These are phyloP conservation scores for Meandrina meandrites DNA, from an alignment of 92 coral and sea anemone species.

Conservation along the genomic window DNA sequence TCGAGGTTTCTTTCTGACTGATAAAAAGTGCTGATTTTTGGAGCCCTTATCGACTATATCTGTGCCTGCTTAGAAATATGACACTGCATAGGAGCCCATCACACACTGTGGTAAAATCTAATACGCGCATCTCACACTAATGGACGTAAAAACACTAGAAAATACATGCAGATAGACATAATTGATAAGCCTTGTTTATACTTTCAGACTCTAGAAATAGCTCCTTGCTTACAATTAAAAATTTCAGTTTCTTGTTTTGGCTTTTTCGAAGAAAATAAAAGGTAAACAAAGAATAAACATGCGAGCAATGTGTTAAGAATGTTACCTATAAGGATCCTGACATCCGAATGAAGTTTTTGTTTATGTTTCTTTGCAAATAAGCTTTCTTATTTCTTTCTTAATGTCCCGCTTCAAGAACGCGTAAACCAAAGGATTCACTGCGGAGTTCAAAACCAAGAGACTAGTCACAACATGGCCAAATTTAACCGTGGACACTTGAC, in stretches of 20 bases:
- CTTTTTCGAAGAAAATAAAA: no score
- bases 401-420: conserved; percentile 7
- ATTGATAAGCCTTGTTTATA: neutral
- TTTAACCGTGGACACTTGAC: neutral
- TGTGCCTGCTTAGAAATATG: neutral
- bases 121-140: neutral
- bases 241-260: no score
- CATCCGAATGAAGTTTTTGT: no score
- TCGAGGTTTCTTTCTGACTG: no score
- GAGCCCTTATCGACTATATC: no score
- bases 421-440: conserved; percentile 25
- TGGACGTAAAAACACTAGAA: neutral
- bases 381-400: neutral
- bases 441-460: neutral
- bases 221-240: no score
- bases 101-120: neutral
- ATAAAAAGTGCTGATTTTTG: no score
- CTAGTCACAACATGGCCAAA: neutral
- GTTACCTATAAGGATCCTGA: no score
- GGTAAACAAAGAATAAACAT: no score
- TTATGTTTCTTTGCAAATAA: neutral
- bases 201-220: no score
- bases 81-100: no score
- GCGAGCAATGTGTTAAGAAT: no score
- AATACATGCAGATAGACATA: neutral